Evolutionary conservation across 2,888 invertebrate genomes (phyloP).

Genomic region (Erpobdella octoculata): DNA sequence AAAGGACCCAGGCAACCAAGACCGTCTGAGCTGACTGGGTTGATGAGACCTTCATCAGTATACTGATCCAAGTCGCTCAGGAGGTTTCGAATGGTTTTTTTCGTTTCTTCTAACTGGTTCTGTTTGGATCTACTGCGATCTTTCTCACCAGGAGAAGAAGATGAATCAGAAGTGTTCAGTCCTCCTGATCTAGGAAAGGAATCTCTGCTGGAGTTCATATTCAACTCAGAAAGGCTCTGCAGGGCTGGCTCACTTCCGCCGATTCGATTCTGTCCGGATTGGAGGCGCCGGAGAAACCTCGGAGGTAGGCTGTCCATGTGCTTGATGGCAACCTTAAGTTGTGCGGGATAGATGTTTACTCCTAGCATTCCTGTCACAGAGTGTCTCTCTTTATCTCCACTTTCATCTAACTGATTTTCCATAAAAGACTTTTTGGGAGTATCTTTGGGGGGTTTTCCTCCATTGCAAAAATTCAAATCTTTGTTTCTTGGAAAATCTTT

Average conservation of each 20-base stretch:
- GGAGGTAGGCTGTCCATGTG: slow-evolving; percentile 40
- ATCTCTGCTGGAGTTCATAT: background rate
- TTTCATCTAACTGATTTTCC: background rate
- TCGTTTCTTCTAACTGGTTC: slow-evolving; percentile 32
- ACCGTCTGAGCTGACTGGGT: slow-evolving; percentile 4
- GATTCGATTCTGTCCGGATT: slow-evolving; percentile 30
- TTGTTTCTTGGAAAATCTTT: slow-evolving; percentile 15
- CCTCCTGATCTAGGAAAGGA: slow-evolving; percentile 24
- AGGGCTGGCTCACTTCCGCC: slow-evolving; percentile 27
- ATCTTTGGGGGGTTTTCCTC: background rate
- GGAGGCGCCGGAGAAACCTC: slow-evolving; percentile 35
- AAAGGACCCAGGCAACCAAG: background rate
- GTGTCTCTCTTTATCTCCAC: background rate
- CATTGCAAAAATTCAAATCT: background rate
- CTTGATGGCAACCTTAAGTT: slow-evolving; percentile 39
- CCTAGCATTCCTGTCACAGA: slow-evolving; percentile 17
- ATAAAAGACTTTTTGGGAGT: slow-evolving; percentile 5
- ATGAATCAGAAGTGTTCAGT: background rate
- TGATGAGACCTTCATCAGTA: slow-evolving; percentile 30
- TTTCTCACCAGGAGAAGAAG: slow-evolving; percentile 26
- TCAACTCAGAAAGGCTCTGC: slow-evolving; percentile 23
- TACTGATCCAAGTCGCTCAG: slow-evolving; percentile 34
- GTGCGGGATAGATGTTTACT: slow-evolving; percentile 37
- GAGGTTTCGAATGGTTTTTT: slow-evolving; percentile 33
- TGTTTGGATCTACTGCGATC: slow-evolving; percentile 34